These are phyloP conservation scores for Lepisosteus oculatus DNA, from an alignment of 2,113 vertebrate species.

Conservation along the genomic window DNA sequence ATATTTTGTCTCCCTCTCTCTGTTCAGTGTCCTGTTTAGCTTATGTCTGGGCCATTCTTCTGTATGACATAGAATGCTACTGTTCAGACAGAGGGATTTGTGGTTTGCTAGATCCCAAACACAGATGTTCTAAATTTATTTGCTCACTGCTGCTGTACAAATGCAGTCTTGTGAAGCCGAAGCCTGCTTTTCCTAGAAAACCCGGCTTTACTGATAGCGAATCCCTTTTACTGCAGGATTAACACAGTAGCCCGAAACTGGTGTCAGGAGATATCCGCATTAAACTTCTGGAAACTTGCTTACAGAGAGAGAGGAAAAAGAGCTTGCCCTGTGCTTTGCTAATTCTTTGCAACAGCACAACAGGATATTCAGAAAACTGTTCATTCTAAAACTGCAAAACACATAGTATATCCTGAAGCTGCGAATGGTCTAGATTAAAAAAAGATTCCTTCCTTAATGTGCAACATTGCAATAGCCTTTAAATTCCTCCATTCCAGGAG, in stretches of 20 bases:
- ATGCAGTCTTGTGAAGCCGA: background rate
- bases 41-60: background rate
- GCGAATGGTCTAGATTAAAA: too few relatives aligned
- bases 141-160: background rate
- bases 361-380: too few relatives aligned
- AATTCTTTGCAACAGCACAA: too few relatives aligned
- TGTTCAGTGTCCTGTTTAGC: background rate
- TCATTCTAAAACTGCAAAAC: too few relatives aligned
- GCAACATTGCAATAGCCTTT: too few relatives aligned
- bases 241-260: slow-evolving; percentile 3
- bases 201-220: background rate
- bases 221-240: background rate
- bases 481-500: too few relatives aligned
- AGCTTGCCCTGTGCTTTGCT: too few relatives aligned
- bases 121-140: background rate
- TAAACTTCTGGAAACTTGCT: background rate
- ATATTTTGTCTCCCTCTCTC: background rate
- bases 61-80: too few relatives aligned
- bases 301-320: background rate
- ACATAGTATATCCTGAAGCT: too few relatives aligned
- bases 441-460: too few relatives aligned
- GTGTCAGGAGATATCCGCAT: slow-evolving; percentile 8
- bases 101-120: too few relatives aligned
- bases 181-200: background rate
- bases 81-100: too few relatives aligned